Conservation (phyloP, 2,888 invertebrate genomes). For the Drosophila setosimentum region DNA sequence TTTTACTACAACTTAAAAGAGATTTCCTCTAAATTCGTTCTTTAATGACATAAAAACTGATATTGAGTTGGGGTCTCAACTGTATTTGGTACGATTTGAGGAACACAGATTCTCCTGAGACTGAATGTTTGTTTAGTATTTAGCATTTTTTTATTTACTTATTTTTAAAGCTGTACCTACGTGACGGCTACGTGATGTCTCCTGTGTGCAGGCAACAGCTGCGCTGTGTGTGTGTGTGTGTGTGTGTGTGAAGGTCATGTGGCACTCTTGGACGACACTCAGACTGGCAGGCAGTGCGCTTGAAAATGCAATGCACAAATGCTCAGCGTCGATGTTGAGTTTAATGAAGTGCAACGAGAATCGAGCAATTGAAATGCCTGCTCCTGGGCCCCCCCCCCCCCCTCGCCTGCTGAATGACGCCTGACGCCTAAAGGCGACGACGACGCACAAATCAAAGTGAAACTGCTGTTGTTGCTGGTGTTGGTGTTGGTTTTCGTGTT, state of each 20-base stretch:
- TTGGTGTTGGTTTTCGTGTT: slow-evolving; percentile 20
- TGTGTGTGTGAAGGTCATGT: slow-evolving; percentile 70
- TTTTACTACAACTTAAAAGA: not conserved
- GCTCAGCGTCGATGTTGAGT: slow-evolving; percentile 63
- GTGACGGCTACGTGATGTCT: slow-evolving; percentile 61
- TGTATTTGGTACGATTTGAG: not conserved
- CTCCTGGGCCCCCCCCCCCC: slow-evolving; percentile 31
- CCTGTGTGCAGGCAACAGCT: slow-evolving; percentile 12
- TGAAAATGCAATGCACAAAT: slow-evolving; percentile 3
- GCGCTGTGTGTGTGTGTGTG: slow-evolving; percentile 12
- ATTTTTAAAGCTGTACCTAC: slow-evolving; percentile 28
- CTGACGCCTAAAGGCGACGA: slow-evolving; percentile 16
- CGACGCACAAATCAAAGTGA: slow-evolving; percentile 48
- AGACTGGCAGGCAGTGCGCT: slow-evolving; percentile 27
- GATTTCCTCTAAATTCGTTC: not conserved
- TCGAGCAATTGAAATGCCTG: slow-evolving; percentile 69
- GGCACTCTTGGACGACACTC: slow-evolving; percentile 43
- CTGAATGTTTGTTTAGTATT: slow-evolving; percentile 12
- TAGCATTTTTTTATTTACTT: not conserved
- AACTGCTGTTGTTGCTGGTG: slow-evolving; percentile 26
- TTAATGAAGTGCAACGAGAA: slow-evolving; percentile 77
- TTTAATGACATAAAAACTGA: not conserved
- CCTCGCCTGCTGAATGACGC: slow-evolving; percentile 28
- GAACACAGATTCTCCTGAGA: slow-evolving; percentile 1
- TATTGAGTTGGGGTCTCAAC: not conserved